phyloP scores from a whole-genome alignment of 1,140 invertebrate species.

The Hylaeus anthracinus region DNA sequence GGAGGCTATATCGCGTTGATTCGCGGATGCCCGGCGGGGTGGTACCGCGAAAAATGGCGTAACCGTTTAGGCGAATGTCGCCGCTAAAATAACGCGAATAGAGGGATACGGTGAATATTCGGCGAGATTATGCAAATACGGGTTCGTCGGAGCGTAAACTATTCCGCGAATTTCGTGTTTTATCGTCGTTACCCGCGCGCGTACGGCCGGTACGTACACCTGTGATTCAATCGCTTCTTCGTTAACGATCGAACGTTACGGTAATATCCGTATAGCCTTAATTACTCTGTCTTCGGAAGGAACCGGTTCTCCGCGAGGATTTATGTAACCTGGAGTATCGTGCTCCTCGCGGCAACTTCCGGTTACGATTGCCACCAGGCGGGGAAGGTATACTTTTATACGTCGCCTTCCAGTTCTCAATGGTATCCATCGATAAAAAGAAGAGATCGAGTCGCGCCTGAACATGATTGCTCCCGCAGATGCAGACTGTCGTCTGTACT shows the following conservation, averaged over 20 bases:
- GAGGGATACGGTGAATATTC: constrained; percentile 22
- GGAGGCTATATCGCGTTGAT: no score
- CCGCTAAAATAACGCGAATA: constrained; percentile 17
- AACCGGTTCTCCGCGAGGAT: constrained; percentile 1
- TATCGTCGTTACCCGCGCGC: neutral
- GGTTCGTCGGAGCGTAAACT: constrained; percentile 20
- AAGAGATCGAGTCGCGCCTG: neutral
- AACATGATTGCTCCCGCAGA: neutral
- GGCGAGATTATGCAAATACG: constrained; percentile 41
- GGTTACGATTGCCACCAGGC: neutral
- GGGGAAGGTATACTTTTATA: neutral
- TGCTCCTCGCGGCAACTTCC: neutral
- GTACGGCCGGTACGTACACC: no score
- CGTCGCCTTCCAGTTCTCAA: neutral
- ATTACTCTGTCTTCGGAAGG: neutral
- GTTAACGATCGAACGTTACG: neutral
- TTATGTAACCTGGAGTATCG: neutral
- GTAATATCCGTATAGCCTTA: neutral
- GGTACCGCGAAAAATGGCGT: neutral
- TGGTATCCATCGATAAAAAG: constrained; percentile 1
- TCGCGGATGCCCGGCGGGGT: no score
- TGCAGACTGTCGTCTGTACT: neutral
- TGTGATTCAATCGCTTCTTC: neutral
- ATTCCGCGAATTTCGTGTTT: constrained; percentile 38
- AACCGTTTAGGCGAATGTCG: constrained; percentile 4